phyloP scores from a whole-genome alignment of 2,113 vertebrate genomes.

The Aspiorhynchus laticeps region DNA sequence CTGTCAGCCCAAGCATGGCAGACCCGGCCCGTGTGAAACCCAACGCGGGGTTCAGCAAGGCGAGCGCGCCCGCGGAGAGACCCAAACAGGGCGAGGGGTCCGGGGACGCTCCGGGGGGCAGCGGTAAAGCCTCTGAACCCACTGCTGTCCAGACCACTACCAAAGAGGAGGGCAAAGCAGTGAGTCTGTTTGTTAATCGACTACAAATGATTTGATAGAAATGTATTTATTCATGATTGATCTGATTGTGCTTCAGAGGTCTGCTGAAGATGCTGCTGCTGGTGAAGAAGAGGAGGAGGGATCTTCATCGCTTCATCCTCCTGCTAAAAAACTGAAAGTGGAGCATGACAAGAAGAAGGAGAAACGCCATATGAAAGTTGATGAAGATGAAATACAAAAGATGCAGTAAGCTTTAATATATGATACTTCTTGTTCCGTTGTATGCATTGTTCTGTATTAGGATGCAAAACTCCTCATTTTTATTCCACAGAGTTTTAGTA shows the following conservation, averaged over 20 bases:
- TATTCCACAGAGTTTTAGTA: slow-evolving; percentile 85
- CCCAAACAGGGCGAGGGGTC: slow-evolving; percentile 50
- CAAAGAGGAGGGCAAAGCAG: slow-evolving; percentile 23
- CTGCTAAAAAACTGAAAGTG: slow-evolving; percentile 85
- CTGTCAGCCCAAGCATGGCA: slow-evolving; percentile 65
- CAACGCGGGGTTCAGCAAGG: not conserved
- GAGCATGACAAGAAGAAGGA: slow-evolving; percentile 94
- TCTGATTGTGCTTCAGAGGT: not conserved
- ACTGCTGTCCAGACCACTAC: not conserved
- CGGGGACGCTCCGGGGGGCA: slow-evolving; percentile 40
- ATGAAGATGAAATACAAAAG: slow-evolving; percentile 98
- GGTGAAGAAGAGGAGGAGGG: slow-evolving; percentile 79
- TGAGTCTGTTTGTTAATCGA: not conserved
- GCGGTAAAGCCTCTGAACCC: not conserved
- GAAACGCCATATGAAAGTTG: slow-evolving; percentile 92
- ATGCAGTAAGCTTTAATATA: slow-evolving; percentile 99
- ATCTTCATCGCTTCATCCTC: slow-evolving; percentile 74
- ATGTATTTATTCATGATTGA: not conserved
- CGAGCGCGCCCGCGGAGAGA: not conserved
- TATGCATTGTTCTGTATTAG: not conserved
- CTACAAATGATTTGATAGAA: not conserved
- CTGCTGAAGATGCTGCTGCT: slow-evolving; percentile 66
- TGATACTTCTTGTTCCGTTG: too few species aligned
- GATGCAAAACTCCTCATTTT: not conserved
- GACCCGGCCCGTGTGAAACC: slow-evolving; percentile 73